phyloP scores from a whole-genome alignment of 2,113 vertebrate genomes.

The Oryzias javanicus region DNA sequence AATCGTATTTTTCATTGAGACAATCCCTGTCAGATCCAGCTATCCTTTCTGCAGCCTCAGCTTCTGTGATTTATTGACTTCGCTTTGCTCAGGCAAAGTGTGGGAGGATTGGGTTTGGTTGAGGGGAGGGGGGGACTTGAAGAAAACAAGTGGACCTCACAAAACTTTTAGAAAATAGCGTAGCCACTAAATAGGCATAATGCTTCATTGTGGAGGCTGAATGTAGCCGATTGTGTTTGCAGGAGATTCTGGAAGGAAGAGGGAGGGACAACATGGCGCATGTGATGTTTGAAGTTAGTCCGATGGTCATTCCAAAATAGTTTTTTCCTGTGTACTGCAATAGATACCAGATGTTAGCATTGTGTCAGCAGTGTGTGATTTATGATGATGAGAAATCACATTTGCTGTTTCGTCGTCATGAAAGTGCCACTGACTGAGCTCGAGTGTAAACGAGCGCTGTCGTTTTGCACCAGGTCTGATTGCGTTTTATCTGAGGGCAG shows the following conservation, averaged over 20 bases:
- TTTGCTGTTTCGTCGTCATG: background rate
- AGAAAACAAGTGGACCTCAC: slow-evolving; percentile 69
- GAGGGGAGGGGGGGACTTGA: slow-evolving; percentile 11
- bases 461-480: slow-evolving; percentile 22
- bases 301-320: slow-evolving; percentile 16
- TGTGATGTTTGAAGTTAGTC: slow-evolving; percentile 58
- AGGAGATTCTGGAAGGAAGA: slow-evolving; percentile 55
- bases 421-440: slow-evolving; percentile 8
- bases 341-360: background rate
- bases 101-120: background rate
- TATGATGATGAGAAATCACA: slow-evolving; percentile 8
- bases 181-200: slow-evolving; percentile 67
- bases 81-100: slow-evolving; percentile 29
- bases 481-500: slow-evolving; percentile 37
- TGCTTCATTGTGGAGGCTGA: slow-evolving; percentile 72
- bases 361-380: slow-evolving; percentile 7
- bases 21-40: too few species aligned
- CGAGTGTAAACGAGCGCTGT: slow-evolving; percentile 1
- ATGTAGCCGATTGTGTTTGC: slow-evolving; percentile 71
- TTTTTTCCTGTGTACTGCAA: background rate
- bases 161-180: slow-evolving; percentile 51
- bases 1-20: too few species aligned
- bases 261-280: slow-evolving; percentile 32
- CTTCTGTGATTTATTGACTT: slow-evolving; percentile 41
- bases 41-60: too few species aligned